Evolutionary conservation across 2,797 vertebrate species (phyloP).

Genomic region (Sebastes jordani): DNA sequence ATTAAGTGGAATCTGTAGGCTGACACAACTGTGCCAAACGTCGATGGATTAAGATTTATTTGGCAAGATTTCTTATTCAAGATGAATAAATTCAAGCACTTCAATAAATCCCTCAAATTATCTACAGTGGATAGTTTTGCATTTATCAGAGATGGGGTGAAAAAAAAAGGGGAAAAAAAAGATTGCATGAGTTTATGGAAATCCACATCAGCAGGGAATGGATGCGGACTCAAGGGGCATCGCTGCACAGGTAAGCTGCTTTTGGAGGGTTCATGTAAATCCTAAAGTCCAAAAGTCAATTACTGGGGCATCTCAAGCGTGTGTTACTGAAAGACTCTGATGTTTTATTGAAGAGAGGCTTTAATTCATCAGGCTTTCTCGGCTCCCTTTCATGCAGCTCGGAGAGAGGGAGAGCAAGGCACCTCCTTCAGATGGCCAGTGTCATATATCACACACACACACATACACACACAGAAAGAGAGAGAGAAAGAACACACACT

Average conservation of each 20-base stretch:
- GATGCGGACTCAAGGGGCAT: slow-evolving; percentile 78
- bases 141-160: slow-evolving; percentile 58
- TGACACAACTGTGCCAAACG: slow-evolving; percentile 46
- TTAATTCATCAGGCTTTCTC: slow-evolving; percentile 82
- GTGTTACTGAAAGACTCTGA: slow-evolving; percentile 86
- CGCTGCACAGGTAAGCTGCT: slow-evolving; percentile 84
- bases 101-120: slow-evolving; percentile 77
- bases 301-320: slow-evolving; percentile 87
- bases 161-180: slow-evolving; percentile 22
- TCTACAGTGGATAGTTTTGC: slow-evolving; percentile 76
- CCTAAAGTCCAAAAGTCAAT: slow-evolving; percentile 87
- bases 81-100: slow-evolving; percentile 74
- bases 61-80: slow-evolving; percentile 63
- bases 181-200: slow-evolving; percentile 75
- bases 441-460: slow-evolving; percentile 76
- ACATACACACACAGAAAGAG: slow-evolving; percentile 18
- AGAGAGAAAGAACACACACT: slow-evolving; percentile 67
- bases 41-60: slow-evolving; percentile 60
- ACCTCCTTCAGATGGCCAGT: slow-evolving; percentile 82
- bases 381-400: slow-evolving; percentile 81
- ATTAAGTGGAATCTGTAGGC: slow-evolving; percentile 28
- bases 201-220: slow-evolving; percentile 74
- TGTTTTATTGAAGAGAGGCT: slow-evolving; percentile 88
- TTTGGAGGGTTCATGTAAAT: slow-evolving; percentile 86
- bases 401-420: slow-evolving; percentile 76